phyloP scores from a whole-genome alignment of 2,797 vertebrate genomes.

The Vespertilio murinus region DNA sequence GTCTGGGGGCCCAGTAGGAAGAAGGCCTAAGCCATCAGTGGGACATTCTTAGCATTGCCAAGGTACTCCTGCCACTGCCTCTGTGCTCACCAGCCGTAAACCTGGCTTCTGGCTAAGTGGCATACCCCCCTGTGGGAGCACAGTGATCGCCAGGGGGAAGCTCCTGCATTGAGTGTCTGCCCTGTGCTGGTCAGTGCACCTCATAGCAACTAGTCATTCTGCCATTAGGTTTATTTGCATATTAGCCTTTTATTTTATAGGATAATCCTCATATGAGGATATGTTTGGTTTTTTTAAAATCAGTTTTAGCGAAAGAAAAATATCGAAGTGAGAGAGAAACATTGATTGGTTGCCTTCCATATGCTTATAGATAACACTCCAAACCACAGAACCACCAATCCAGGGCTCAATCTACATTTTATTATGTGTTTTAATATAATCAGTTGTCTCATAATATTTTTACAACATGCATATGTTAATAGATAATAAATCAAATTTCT shows the following conservation, averaged over 20 bases:
- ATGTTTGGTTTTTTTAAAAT: neutral
- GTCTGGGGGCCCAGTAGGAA: too few species aligned
- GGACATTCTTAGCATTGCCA: too few species aligned
- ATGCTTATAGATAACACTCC: neutral
- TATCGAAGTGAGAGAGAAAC: neutral
- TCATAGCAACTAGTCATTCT: too few species aligned
- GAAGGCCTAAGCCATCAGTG: too few species aligned
- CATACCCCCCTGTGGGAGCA: too few species aligned
- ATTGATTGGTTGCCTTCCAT: neutral
- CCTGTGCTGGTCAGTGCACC: accelerated
- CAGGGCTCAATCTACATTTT: neutral
- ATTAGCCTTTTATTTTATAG: too few species aligned
- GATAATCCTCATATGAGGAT: neutral
- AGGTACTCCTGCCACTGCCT: accelerated
- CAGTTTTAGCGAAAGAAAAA: neutral
- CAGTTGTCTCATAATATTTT: neutral
- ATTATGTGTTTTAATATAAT: neutral
- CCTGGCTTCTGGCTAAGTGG: too few species aligned
- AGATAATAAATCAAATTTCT: neutral
- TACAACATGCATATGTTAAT: neutral
- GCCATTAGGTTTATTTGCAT: too few species aligned
- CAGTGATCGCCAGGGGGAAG: too few species aligned
- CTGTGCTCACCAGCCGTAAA: too few species aligned
- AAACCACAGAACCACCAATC: neutral
- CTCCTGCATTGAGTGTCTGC: too few species aligned